Evolutionary conservation across 2,113 vertebrate species (phyloP), one percentile per base, ranked within the genome.

Genomic region (Balaenoptera acutorostrata): DNA sequence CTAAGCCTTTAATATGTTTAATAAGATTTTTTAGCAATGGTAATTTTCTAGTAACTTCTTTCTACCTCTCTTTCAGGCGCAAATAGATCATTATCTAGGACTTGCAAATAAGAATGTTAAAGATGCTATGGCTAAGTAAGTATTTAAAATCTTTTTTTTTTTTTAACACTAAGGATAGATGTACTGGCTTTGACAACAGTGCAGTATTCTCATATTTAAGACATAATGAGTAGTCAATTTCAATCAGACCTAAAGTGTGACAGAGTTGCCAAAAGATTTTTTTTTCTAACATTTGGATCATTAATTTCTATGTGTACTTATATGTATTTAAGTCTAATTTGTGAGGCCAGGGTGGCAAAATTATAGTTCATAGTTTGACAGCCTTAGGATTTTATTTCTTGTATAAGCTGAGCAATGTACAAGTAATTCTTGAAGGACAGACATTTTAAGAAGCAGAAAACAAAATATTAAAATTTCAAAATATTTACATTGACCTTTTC

Each of bases 31-130:
- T 52, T 59, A 88, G 31, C 49, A 80, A 17, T 27, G 9, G 14
- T 59, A n/a, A 41, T 6, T 59, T 59, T 78, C 77, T 88, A 49
- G 57, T 95, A 92, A 97, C 52, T 25, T 17, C 2, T 87, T 75
- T 92, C 2, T 78, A 59, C 59, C 6, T 78, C 71, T 98, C 97
- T 97, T 98, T n/a, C 98, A 99, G 99, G 97, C 98, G 41, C 99
- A 99, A 98, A 99, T 99, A 75, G 99, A 99, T 98, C 99, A 99
- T 97, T 99, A 99, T 96, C 2, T 99, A 98, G 99, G 98, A 84
- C 98, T 99, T 18, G 98, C 99, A 98, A 99, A 99, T 98, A 99
- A 99, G 98, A 99, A 99, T 95, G 93, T 99, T 95, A 99, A 99
- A 98, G 99, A 99, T 63, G 97, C 99, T 0, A 98, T 99, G 98